These are phyloP conservation scores for Mastacembelus armatus DNA, from an alignment of 2,797 vertebrate species.

Conservation along the genomic window DNA sequence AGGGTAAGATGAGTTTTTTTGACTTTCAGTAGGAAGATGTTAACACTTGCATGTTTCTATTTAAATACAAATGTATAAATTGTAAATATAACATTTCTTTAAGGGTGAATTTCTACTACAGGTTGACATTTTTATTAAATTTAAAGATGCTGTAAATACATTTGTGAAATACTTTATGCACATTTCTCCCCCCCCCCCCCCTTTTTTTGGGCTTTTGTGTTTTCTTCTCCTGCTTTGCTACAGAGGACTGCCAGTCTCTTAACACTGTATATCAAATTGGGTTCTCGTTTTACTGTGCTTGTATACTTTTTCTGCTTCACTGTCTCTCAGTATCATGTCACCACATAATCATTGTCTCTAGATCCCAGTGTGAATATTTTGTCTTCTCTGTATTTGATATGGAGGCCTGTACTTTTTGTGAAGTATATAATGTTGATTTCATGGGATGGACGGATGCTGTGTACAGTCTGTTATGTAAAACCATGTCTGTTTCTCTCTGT, in stretches of 20 bases:
- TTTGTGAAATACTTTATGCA: conserved; percentile 85
- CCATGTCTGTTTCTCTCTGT: conserved; percentile 66
- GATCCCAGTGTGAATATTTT: conserved; percentile 80
- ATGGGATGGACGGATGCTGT: conserved; percentile 63
- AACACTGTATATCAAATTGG: conserved; percentile 76
- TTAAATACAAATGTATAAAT: conserved; percentile 88
- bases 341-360: conserved; percentile 78
- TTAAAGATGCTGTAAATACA: conserved; percentile 85
- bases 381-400: conserved; percentile 80
- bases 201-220: conserved; percentile 65
- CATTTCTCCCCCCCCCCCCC: conserved; percentile 49
- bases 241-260: conserved; percentile 69
- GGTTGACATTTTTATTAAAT: conserved; percentile 87
- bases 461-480: conserved; percentile 70
- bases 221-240: conserved; percentile 66
- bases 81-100: conserved; percentile 88
- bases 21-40: conserved; percentile 79
- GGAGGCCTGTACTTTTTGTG: conserved; percentile 76
- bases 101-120: conserved; percentile 87
- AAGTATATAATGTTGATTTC: conserved; percentile 76
- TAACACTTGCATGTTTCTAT: conserved; percentile 89
- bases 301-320: conserved; percentile 68
- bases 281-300: conserved; percentile 68
- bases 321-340: conserved; percentile 66
- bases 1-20: conserved; percentile 79